Base-by-base conservation (phyloP, 2,113 vertebrate genomes). In the Notothenia coriiceps region DNA sequence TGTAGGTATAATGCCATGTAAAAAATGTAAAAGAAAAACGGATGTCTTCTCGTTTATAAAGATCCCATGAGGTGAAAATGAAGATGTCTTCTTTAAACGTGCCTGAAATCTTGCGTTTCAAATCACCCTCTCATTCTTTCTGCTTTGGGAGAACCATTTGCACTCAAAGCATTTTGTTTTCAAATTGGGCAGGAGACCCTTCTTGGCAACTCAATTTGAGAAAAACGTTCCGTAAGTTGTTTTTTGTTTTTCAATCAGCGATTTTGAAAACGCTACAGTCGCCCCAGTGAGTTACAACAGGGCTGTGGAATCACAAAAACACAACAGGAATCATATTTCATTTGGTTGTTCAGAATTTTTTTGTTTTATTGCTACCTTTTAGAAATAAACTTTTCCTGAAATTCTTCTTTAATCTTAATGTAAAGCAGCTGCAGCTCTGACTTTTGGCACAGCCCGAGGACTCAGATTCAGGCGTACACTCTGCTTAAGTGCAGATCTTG, bases 1-100 rank as follows among this genome's bases (percentile, higher is more conserved):
- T 94, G 93, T 90, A 64, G 80, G 81, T 83, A 46, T 71, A 68
- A 80, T 69, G 74, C 69, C 61, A 78, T 69, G 61, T 15, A 77
- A 65, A 84, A 10, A 55, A 83, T 52, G 50, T 13, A 63, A 54
- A 54, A 78, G 62, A 15, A 60, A 73, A 25, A 60, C 12, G 2
- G 2, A 73, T 33, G 51, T 25, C 6, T 17, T 63, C 6, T 43
- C 59, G 15, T 47, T 65, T 43, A 70, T 14, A 7, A 80, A 52
- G 83, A 87, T 72, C 69, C 80, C 56, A 11, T 71, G 51, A 78
- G 68, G 62, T 77, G 51, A 77, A 79, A 73, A 88, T 70, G 57
- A 66, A 10, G 44, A 51, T 65, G 10, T 68, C 64, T 74, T 6
- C 7, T 20, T 46, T 2, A 67, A 71, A 65, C 51, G 18, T 52